These are phyloP conservation scores for Ischnura elegans DNA, from an alignment of 2,888 invertebrate genomes.

Conservation along the genomic window DNA sequence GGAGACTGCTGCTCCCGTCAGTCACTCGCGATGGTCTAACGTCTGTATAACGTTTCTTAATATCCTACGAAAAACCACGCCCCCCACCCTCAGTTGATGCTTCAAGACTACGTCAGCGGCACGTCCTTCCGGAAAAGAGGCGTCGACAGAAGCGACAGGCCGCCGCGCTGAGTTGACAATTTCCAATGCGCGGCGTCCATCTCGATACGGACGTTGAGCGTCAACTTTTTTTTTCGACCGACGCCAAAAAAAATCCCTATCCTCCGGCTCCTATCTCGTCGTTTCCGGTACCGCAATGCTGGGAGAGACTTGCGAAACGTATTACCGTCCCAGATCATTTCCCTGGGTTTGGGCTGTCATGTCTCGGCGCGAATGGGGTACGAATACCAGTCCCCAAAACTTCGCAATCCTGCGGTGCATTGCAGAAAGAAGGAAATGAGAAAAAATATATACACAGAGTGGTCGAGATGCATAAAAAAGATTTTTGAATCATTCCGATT, in stretches of 20 bases:
- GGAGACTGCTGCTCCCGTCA: not conserved
- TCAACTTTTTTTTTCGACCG: slow-evolving; percentile 43
- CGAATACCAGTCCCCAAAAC: too few relatives aligned
- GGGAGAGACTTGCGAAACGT: not conserved
- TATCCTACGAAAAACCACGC: not conserved
- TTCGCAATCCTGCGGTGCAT: not conserved
- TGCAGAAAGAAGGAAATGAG: not conserved
- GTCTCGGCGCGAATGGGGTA: not conserved
- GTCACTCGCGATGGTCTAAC: not conserved
- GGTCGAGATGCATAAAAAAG: too few relatives aligned
- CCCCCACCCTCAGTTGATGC: not conserved
- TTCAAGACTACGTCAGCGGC: slow-evolving; percentile 7
- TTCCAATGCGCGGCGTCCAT: slow-evolving; percentile 24
- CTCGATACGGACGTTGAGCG: slow-evolving; percentile 46
- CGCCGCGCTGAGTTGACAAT: slow-evolving; percentile 49
- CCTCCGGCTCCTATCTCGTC: not conserved
- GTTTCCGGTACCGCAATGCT: not conserved
- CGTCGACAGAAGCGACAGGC: slow-evolving; percentile 37
- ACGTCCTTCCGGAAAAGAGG: not conserved
- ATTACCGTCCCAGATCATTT: not conserved
- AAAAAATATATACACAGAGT: too few relatives aligned
- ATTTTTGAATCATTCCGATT: too few relatives aligned
- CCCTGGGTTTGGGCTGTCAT: not conserved
- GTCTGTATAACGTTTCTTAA: not conserved
- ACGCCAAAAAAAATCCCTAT: not conserved